Conservation (phyloP, 2,113 vertebrate genomes). For the Conger conger region DNA sequence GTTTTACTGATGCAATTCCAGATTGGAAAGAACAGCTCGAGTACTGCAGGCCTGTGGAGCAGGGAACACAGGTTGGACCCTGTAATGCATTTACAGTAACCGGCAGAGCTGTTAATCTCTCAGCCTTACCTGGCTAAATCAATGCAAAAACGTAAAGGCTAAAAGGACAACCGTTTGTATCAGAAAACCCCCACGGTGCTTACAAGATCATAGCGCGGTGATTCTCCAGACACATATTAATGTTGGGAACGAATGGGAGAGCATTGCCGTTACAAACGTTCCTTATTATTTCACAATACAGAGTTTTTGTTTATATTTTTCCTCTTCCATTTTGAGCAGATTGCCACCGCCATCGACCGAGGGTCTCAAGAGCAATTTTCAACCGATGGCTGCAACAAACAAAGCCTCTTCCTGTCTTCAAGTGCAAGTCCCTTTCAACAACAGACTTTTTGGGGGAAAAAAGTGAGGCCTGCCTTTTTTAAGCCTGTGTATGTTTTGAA, state of each 20-base stretch:
- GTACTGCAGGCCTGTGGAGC: neutral
- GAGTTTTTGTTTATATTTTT: neutral
- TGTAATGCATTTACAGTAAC: neutral
- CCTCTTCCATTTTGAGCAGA: neutral
- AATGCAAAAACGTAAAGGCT: neutral
- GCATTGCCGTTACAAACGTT: neutral
- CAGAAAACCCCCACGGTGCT: neutral
- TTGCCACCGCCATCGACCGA: neutral
- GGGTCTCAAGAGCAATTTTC: neutral
- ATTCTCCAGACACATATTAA: neutral
- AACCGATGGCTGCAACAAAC: conserved; percentile 10
- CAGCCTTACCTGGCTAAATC: neutral
- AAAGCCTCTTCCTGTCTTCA: conserved; percentile 42
- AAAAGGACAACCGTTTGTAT: neutral
- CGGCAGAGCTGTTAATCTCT: neutral
- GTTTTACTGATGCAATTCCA: neutral
- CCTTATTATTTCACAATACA: neutral
- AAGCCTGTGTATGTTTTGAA: conserved; percentile 31
- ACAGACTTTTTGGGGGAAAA: conserved; percentile 3
- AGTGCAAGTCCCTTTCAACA: conserved; percentile 40
- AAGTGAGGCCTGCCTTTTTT: conserved; percentile 41
- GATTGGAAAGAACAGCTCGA: neutral
- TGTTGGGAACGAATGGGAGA: too few species aligned
- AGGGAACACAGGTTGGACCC: neutral
- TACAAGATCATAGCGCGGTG: neutral